Evolutionary conservation across 2,888 invertebrate species (phyloP).

Genomic region (Pyrgus malvae): DNA sequence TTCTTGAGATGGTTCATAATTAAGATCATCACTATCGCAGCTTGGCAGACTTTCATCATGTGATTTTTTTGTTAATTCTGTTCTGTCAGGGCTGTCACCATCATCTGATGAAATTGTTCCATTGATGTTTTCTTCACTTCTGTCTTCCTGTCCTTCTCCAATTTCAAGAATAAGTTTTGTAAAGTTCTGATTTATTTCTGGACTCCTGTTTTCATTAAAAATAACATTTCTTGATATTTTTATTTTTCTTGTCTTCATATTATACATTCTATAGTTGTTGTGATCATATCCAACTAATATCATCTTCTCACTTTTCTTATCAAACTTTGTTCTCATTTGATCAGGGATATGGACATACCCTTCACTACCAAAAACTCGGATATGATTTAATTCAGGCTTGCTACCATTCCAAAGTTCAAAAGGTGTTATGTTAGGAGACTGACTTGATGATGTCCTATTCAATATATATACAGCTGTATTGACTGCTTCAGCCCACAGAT

Average conservation of each 20-base stretch:
- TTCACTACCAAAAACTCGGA: constrained; percentile 32
- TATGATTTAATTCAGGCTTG: constrained; percentile 18
- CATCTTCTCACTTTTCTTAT: constrained; percentile 36
- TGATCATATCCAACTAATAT: constrained; percentile 10
- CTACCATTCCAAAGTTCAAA: constrained; percentile 37
- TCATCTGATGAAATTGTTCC: too few relatives aligned
- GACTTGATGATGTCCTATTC: constrained; percentile 39
- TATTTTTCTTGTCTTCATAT: background rate
- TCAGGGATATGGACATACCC: constrained; percentile 42
- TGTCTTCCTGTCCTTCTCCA: too few relatives aligned
- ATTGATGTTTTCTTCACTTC: background rate
- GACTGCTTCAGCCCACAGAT: constrained; percentile 44
- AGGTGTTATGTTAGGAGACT: constrained; percentile 32
- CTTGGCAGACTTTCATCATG: background rate
- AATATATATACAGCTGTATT: constrained; percentile 41
- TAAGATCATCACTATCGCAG: background rate
- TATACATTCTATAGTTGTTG: constrained; percentile 6
- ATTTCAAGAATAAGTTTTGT: too few relatives aligned
- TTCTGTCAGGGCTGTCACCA: too few relatives aligned
- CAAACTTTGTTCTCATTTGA: constrained; percentile 37
- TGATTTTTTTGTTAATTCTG: background rate
- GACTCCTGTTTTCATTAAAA: constrained; percentile 8
- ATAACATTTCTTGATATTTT: constrained; percentile 2
- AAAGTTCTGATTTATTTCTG: too few relatives aligned
- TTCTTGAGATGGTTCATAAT: background rate